Evolutionary conservation across 2,888 invertebrate species (phyloP).

Genomic region (Uloborus plumipes): DNA sequence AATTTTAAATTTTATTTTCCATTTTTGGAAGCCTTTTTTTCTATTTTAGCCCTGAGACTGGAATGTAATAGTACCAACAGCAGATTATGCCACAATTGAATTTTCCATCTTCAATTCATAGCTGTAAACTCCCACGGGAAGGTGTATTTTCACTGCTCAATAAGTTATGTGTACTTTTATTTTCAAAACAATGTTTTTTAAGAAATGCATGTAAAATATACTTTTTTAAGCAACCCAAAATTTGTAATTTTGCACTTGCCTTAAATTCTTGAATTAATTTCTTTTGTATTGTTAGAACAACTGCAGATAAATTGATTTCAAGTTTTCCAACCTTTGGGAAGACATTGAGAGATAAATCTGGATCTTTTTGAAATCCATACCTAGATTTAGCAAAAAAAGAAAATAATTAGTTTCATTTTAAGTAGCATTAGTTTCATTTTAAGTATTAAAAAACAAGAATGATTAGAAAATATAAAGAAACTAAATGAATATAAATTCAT

Average conservation of each 20-base stretch:
- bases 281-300: slow-evolving; percentile 82
- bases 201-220: background rate
- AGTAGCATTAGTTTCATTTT: background rate
- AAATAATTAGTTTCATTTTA: background rate
- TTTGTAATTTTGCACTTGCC: slow-evolving; percentile 69
- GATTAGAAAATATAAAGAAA: background rate
- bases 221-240: background rate
- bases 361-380: slow-evolving; percentile 87
- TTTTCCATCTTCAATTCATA: no score
- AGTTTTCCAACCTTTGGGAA: slow-evolving; percentile 89
- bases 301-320: slow-evolving; percentile 74
- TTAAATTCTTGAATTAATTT: slow-evolving; percentile 82
- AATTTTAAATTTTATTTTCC: no score
- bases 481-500: no score
- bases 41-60: no score
- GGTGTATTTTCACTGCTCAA: no score
- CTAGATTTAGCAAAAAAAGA: slow-evolving; percentile 69
- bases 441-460: background rate
- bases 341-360: slow-evolving; percentile 82
- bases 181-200: background rate
- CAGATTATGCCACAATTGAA: no score
- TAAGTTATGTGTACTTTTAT: background rate
- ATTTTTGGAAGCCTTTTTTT: no score
- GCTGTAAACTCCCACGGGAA: no score
- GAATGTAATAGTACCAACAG: no score